Conservation (phyloP, 2,113 vertebrate genomes). For the Xiphophorus couchianus region DNA sequence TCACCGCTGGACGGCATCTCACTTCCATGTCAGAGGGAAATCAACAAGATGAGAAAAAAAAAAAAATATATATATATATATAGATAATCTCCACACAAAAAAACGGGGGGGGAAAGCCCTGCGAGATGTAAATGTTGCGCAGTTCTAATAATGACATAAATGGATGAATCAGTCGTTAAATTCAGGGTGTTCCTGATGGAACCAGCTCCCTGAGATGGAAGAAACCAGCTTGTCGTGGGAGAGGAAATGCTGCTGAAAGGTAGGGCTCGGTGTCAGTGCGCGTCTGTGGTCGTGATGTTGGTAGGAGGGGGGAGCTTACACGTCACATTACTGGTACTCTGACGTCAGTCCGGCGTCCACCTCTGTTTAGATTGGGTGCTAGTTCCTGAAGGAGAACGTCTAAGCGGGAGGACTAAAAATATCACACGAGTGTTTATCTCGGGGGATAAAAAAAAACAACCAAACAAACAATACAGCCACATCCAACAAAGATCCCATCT, state of each 20-base stretch:
- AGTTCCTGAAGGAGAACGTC: conserved; percentile 67
- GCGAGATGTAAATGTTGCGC: background rate
- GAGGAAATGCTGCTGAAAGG: conserved; percentile 55
- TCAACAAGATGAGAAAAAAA: conserved; percentile 41
- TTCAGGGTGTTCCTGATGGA: conserved; percentile 23
- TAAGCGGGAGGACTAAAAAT: conserved; percentile 73
- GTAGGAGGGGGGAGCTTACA: conserved; percentile 71
- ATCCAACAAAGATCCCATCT: background rate
- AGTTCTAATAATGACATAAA: background rate
- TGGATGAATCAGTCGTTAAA: background rate
- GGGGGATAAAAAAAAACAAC: background rate
- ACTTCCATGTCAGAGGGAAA: conserved; percentile 82
- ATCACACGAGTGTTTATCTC: conserved; percentile 37
- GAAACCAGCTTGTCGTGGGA: conserved; percentile 49
- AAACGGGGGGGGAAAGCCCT: background rate
- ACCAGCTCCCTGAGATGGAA: conserved; percentile 45
- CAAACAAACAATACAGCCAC: background rate
- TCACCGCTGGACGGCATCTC: conserved; percentile 77
- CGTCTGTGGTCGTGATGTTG: conserved; percentile 63
- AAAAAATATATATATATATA: background rate
- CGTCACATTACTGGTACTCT: conserved; percentile 92
- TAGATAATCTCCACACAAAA: background rate
- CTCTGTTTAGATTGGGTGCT: conserved; percentile 80
- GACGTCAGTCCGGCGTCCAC: conserved; percentile 89
- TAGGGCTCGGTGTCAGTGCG: conserved; percentile 26